Evolutionary conservation across 2,113 vertebrate species (phyloP).

Genomic region (Tetrao urogallus): DNA sequence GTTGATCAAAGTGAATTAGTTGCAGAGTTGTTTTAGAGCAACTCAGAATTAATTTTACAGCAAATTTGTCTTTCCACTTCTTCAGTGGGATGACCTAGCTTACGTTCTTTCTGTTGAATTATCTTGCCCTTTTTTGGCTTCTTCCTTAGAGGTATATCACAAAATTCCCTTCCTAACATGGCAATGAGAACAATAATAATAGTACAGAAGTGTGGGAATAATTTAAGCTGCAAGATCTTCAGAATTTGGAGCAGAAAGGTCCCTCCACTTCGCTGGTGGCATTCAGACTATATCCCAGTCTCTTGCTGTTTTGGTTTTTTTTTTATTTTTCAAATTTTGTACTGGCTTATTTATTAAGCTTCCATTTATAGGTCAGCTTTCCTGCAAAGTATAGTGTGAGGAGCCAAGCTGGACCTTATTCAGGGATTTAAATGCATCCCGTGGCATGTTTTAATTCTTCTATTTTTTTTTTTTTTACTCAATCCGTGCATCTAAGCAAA

Average conservation of each 20-base stretch:
- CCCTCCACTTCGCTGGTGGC: not conserved
- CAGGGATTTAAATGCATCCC: not conserved
- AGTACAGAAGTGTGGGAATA: not conserved
- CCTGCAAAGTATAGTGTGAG: not conserved
- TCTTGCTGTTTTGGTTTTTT: not conserved
- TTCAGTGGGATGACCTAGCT: not conserved
- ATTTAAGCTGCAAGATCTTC: not conserved
- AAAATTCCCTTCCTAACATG: not conserved
- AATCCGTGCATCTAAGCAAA: not conserved
- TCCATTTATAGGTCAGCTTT: slow-evolving; percentile 11
- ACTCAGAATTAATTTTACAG: not conserved
- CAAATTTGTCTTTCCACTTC: not conserved
- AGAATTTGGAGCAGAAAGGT: not conserved
- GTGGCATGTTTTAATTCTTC: not conserved
- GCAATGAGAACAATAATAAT: not conserved
- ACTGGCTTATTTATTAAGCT: not conserved
- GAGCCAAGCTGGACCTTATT: not conserved
- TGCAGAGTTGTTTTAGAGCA: not conserved
- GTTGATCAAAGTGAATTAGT: not conserved
- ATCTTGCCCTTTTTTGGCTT: not conserved
- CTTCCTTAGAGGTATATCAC: not conserved
- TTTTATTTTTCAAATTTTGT: not conserved
- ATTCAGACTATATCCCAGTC: not conserved
- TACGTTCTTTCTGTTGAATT: not conserved
- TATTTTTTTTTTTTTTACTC: not conserved